phyloP scores from a whole-genome alignment of 2,113 vertebrate species.

The Boulengeromyrus knoepffleri region DNA sequence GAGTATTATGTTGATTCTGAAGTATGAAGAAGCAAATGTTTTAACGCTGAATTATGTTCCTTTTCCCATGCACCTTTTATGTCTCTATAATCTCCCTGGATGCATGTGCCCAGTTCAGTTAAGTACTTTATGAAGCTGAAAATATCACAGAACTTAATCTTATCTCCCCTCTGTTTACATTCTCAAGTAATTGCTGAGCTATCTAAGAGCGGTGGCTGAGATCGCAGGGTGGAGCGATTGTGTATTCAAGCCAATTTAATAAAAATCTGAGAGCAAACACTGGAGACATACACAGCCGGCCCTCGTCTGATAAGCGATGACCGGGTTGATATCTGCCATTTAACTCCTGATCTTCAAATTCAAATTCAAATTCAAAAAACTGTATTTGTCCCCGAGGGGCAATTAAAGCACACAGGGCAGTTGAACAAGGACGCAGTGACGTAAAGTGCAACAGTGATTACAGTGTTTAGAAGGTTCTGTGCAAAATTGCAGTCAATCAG shows the following conservation, averaged over 20 bases:
- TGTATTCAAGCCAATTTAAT: slow-evolving; percentile 32
- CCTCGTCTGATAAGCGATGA: slow-evolving; percentile 34
- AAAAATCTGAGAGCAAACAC: slow-evolving; percentile 29
- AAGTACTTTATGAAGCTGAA: not conserved
- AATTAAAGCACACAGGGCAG: too few relatives aligned
- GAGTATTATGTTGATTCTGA: not conserved
- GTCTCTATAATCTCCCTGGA: slow-evolving; percentile 26
- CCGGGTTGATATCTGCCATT: slow-evolving; percentile 1
- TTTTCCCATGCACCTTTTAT: slow-evolving; percentile 1
- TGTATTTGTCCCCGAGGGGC: too few relatives aligned
- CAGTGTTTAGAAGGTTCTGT: too few relatives aligned
- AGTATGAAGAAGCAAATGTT: not conserved
- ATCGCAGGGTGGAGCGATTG: not conserved
- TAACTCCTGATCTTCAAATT: not conserved
- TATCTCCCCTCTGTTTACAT: not conserved
- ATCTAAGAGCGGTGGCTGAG: slow-evolving; percentile 3
- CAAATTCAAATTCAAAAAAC: too few relatives aligned
- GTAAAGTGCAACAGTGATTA: too few relatives aligned
- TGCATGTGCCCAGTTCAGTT: not conserved
- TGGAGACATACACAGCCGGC: slow-evolving; percentile 32
- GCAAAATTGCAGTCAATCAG: too few relatives aligned
- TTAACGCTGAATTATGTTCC: not conserved
- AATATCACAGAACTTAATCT: not conserved
- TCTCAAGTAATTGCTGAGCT: slow-evolving; percentile 12
- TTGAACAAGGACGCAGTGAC: too few relatives aligned